Conservation (phyloP, 1,140 invertebrate genomes). For the Pectinophora gossypiella region DNA sequence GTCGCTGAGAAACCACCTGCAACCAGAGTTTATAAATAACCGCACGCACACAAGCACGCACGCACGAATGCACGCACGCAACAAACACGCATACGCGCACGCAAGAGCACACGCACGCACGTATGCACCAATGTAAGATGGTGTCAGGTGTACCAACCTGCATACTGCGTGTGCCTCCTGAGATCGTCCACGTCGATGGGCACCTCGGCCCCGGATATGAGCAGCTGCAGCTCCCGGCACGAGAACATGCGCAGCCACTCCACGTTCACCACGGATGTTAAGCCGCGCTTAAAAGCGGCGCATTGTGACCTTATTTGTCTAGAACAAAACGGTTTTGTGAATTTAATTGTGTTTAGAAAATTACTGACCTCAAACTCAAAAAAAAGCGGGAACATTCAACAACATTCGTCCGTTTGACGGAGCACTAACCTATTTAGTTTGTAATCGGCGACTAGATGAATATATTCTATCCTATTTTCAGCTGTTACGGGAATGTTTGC, state of each 20-base stretch:
- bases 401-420: too few relatives aligned
- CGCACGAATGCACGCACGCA: too few relatives aligned
- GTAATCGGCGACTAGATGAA: constrained; percentile 96
- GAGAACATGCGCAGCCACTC: constrained; percentile 97
- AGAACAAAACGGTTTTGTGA: too few relatives aligned
- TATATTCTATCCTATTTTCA: constrained; percentile 96
- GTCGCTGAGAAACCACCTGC: constrained; percentile 87
- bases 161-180: constrained; percentile 89
- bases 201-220: constrained; percentile 95
- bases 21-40: too few relatives aligned
- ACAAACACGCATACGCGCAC: too few relatives aligned
- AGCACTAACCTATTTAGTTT: constrained; percentile 86
- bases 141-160: too few relatives aligned
- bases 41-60: too few relatives aligned
- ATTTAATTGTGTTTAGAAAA: too few relatives aligned
- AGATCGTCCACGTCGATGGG: constrained; percentile 95
- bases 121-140: too few relatives aligned
- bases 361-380: too few relatives aligned
- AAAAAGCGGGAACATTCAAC: too few relatives aligned
- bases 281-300: constrained; percentile 88
- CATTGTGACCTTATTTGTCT: constrained; percentile 93
- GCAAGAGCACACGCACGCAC: too few relatives aligned
- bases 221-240: constrained; percentile 93
- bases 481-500: constrained; percentile 92
- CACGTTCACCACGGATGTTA: constrained; percentile 91